phyloP scores from a whole-genome alignment of 2,888 invertebrate species.

The Hyposoter didymator region DNA sequence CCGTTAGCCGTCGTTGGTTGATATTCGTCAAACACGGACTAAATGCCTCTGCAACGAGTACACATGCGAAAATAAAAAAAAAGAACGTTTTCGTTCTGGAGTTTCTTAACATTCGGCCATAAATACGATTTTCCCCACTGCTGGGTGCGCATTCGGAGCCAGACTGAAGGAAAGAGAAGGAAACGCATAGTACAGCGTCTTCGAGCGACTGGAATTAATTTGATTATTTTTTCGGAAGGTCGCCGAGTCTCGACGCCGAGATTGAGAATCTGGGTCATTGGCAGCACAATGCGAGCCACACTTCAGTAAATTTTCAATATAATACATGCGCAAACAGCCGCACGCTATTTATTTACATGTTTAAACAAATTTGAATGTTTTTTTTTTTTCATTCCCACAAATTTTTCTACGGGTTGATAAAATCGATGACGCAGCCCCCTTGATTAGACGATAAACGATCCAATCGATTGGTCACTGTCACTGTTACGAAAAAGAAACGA shows the following conservation, averaged over 20 bases:
- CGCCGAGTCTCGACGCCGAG: background rate
- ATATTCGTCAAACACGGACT: constrained; percentile 41
- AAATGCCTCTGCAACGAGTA: constrained; percentile 2
- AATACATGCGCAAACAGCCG: background rate
- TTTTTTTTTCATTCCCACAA: background rate
- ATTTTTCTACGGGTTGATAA: constrained; percentile 29
- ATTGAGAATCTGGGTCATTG: background rate
- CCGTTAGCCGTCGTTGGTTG: constrained; percentile 38
- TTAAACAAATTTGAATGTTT: constrained; percentile 3
- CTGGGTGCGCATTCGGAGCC: background rate
- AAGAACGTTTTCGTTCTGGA: background rate
- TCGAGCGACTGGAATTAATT: background rate
- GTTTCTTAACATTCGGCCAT: background rate
- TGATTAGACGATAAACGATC: background rate
- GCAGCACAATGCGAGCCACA: background rate
- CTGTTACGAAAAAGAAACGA: background rate
- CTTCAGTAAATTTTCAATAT: background rate
- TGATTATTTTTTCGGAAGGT: background rate
- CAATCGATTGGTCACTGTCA: background rate
- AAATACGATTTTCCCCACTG: background rate
- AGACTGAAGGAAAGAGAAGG: background rate
- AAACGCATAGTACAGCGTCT: background rate
- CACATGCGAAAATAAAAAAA: background rate
- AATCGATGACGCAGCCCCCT: constrained; percentile 4
- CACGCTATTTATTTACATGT: constrained; percentile 39